Percentiles rank a stretch among this genome's conserved stretches.
Evolutionary conservation across 2,113 vertebrate genomes (phyloP).

Genomic region (Albula goreensis): DNA sequence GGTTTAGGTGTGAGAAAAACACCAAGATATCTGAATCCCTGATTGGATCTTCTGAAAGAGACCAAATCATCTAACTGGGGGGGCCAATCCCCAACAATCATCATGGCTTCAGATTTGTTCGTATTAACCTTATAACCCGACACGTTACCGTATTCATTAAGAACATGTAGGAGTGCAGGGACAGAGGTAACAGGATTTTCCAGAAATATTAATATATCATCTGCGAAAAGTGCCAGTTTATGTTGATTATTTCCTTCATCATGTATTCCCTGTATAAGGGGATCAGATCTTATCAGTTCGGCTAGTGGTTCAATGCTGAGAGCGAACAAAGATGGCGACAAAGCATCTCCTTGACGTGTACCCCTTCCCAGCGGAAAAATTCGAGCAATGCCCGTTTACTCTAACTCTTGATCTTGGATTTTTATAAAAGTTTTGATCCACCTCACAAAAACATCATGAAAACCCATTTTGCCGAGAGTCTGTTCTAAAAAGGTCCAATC

Average conservation of each 20-base stretch:
- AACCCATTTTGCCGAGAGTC: background rate
- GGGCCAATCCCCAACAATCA: background rate
- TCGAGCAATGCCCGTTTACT: background rate
- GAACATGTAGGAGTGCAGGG: background rate
- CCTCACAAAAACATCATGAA: background rate
- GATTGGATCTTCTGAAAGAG: background rate
- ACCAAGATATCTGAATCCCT: slow-evolving; percentile 8
- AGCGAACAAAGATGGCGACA: background rate
- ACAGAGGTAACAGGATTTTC: background rate
- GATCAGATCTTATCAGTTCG: slow-evolving; percentile 6
- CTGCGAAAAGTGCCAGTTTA: background rate
- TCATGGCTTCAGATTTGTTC: slow-evolving; percentile 30
- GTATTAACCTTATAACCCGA: slow-evolving; percentile 32
- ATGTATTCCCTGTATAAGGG: slow-evolving; percentile 23
- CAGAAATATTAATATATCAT: slow-evolving; percentile 26
- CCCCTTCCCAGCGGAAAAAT: background rate
- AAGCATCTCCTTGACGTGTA: background rate
- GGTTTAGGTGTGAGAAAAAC: background rate
- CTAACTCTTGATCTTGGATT: background rate
- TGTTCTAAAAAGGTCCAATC: background rate
- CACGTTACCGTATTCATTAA: slow-evolving; percentile 23
- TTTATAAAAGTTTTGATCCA: slow-evolving; percentile 4
- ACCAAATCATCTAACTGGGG: background rate
- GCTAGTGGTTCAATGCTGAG: slow-evolving; percentile 1
- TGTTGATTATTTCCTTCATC: background rate